Evolutionary conservation across 2,888 invertebrate species (phyloP).

Genomic region (Lithodes maja): DNA sequence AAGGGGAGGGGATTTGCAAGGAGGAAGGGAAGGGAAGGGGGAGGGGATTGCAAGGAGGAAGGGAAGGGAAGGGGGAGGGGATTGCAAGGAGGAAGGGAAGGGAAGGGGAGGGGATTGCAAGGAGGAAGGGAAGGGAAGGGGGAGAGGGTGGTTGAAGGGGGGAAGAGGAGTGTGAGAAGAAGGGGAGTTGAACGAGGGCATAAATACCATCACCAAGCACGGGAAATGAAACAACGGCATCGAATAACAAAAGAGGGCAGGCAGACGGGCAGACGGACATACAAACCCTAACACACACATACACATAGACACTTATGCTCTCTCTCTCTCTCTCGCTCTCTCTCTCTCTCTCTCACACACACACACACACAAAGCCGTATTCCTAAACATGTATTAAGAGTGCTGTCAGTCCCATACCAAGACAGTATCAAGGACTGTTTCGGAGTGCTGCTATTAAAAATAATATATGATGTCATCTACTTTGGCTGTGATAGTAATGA

Average conservation of each 20-base stretch:
- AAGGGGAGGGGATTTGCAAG: not conserved
- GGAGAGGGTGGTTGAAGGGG: not conserved
- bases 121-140: not conserved
- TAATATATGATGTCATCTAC: too few relatives aligned
- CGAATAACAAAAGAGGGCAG: not conserved
- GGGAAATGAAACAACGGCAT: not conserved
- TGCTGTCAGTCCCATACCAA: too few relatives aligned
- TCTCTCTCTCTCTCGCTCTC: too few relatives aligned
- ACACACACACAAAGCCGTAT: too few relatives aligned
- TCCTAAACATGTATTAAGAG: too few relatives aligned
- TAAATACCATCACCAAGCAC: not conserved
- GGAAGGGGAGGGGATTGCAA: not conserved
- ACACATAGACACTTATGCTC: too few relatives aligned
- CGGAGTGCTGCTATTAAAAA: too few relatives aligned
- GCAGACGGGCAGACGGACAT: not conserved
- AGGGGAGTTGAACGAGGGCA: not conserved
- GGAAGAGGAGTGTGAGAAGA: not conserved
- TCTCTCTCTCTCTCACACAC: too few relatives aligned
- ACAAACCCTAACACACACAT: not conserved
- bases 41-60: not conserved
- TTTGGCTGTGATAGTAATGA: too few relatives aligned
- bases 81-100: not conserved
- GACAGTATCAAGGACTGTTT: too few relatives aligned
- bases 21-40: not conserved
- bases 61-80: not conserved